Base-by-base conservation (phyloP, 2,797 vertebrate species). In the Chromobotia macracanthus region DNA sequence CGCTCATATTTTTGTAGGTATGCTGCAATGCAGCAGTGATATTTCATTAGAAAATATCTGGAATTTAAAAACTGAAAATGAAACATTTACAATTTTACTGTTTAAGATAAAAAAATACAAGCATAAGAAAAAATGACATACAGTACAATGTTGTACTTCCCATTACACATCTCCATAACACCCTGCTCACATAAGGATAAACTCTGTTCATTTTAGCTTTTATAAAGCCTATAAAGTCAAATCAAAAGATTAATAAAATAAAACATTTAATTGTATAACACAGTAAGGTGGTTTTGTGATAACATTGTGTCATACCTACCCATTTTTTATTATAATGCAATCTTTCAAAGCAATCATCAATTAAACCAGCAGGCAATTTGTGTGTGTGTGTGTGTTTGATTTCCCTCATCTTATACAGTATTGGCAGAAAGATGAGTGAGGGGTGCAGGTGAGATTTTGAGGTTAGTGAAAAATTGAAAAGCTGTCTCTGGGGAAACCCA, bases 351-450 rank as follows among this genome's bases (percentile, higher is more conserved):
- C 51, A 11, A 28, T 46, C 35, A 68, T 58, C 50, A 75, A 66
- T 64, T 53, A 64, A 64, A 60, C 31, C 58, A 64, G 58, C 58
- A 31, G 58, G 58, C 5, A 50, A 51, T 61, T 61, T 61, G 44
- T 64, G 28, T 51, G n/a, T 66, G 35, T 64, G 61, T 64, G 61
- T 64, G 16, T 35, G 18, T 19, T 25, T 58, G 21, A 23, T 56
- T 55, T 9, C 8, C 53, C 53, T 58, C 10, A 4, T 10, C 55
- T 58, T 12, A 8, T 60, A 25, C 50, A 51, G 50, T 51, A 51
- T 64, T 64, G 61, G 61, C 61, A 64, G 31, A 64, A 10, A 18
- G 61, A 44, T 53, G 12, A 15, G 15, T 16, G 61, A 3, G 28
- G 5, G 19, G 15, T 11, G 21, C 1, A 61, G 9, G 21, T 1